Conservation (phyloP, 2,113 vertebrate species). For the Gymnarchus niloticus region DNA sequence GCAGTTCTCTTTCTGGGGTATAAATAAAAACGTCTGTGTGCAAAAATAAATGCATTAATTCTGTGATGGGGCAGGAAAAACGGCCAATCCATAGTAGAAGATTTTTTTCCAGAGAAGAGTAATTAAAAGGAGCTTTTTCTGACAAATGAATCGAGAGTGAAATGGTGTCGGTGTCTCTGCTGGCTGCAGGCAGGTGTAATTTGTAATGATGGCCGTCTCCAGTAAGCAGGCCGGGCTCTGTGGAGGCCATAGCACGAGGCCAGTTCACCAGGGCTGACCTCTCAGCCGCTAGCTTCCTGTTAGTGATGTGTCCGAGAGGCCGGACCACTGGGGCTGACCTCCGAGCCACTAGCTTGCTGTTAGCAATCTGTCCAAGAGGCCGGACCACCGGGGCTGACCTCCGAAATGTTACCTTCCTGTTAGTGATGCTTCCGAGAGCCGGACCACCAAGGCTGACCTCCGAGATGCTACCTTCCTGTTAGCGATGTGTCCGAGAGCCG, state of each 20-base stretch:
- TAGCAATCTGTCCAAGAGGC: background rate
- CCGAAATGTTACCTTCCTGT: too few relatives aligned
- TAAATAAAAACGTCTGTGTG: conserved; percentile 60
- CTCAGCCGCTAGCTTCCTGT: too few relatives aligned
- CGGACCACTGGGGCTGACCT: background rate
- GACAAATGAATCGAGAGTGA: conserved; percentile 82
- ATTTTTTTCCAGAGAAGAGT: conserved; percentile 67
- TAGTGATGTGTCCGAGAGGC: background rate
- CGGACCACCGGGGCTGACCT: background rate
- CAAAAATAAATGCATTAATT: conserved; percentile 76
- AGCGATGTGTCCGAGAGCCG: background rate
- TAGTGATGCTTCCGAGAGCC: background rate
- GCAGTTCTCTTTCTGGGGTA: conserved; percentile 43
- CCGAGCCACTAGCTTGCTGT: too few relatives aligned
- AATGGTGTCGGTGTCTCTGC: conserved; percentile 80
- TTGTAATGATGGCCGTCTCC: conserved; percentile 69
- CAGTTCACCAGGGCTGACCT: background rate
- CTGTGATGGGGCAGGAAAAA: conserved; percentile 57
- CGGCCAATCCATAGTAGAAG: conserved; percentile 66
- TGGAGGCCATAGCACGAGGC: background rate
- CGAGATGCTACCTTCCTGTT: too few relatives aligned
- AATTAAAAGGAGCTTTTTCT: conserved; percentile 95
- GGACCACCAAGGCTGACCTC: background rate
- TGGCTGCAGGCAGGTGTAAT: conserved; percentile 77
- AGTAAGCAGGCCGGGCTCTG: background rate